Evolutionary conservation across 2,797 vertebrate species (phyloP).

Genomic region (Micropoecilia bifurca): DNA sequence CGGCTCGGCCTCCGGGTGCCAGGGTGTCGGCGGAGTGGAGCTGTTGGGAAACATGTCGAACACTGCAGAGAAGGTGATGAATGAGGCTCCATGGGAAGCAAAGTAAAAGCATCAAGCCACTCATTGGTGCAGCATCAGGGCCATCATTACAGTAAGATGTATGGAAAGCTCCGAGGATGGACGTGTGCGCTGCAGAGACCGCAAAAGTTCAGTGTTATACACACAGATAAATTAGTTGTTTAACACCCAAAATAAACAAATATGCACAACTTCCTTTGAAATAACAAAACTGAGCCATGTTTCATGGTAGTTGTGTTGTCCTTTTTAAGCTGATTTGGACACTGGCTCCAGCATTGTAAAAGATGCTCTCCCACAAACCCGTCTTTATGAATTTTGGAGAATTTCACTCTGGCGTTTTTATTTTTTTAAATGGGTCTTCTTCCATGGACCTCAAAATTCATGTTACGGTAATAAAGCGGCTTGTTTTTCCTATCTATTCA

Average conservation of each 20-base stretch:
- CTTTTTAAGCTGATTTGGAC: not conserved
- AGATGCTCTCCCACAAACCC: not conserved
- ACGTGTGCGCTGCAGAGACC: conserved; percentile 6
- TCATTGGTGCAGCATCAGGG: conserved; percentile 34
- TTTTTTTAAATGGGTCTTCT: not conserved
- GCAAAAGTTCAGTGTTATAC: not conserved
- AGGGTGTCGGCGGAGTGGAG: conserved; percentile 44
- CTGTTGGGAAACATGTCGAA: conserved; percentile 52
- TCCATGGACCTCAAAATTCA: not conserved
- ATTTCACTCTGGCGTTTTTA: not conserved
- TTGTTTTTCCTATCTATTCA: not conserved
- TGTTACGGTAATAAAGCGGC: not conserved
- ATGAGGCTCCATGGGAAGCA: conserved; percentile 52
- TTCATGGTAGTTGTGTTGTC: not conserved
- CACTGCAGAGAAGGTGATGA: conserved; percentile 56
- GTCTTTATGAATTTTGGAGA: not conserved
- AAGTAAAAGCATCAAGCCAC: conserved; percentile 29
- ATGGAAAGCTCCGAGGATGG: conserved; percentile 32
- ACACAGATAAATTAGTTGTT: not conserved
- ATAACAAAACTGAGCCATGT: not conserved
- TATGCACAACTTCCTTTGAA: not conserved
- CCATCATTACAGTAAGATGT: conserved; percentile 51
- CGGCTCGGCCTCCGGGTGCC: conserved; percentile 42
- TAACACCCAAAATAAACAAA: not conserved
- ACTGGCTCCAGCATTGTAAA: not conserved